phyloP scores from a whole-genome alignment of 2,113 vertebrate genomes.

The Nerophis ophidion region DNA sequence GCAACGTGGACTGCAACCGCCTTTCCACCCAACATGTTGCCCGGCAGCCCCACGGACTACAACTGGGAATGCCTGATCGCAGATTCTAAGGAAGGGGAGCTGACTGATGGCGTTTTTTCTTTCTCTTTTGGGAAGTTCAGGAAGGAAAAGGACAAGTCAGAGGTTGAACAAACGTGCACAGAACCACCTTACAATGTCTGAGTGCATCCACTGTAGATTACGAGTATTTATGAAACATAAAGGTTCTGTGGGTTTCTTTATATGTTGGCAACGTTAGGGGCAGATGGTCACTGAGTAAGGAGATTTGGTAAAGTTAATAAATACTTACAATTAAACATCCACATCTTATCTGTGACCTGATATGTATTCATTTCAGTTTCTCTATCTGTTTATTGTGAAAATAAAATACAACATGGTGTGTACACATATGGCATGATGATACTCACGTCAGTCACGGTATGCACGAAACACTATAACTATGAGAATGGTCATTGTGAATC shows the following conservation, averaged over 20 bases:
- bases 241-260: background rate
- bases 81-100: slow-evolving; percentile 20
- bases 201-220: slow-evolving; percentile 27
- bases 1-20: slow-evolving; percentile 66
- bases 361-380: slow-evolving; percentile 37
- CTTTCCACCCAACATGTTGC: slow-evolving; percentile 64
- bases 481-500: too few species aligned
- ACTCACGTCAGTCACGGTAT: too few species aligned
- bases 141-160: slow-evolving; percentile 40
- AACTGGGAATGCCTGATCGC: slow-evolving; percentile 26
- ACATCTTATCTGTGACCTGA: background rate
- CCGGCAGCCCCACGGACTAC: slow-evolving; percentile 60
- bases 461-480: too few species aligned
- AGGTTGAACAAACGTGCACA: slow-evolving; percentile 19
- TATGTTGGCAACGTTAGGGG: too few species aligned
- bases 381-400: slow-evolving; percentile 51
- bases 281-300: background rate
- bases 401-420: slow-evolving; percentile 59
- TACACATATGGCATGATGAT: slow-evolving; percentile 9
- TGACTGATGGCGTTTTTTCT: slow-evolving; percentile 30
- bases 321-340: background rate
- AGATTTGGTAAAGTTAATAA: background rate
- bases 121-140: slow-evolving; percentile 56
- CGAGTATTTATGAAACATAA: slow-evolving; percentile 23
- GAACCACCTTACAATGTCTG: slow-evolving; percentile 43